These are phyloP conservation scores for Cottus gobio DNA, from an alignment of 2,113 vertebrate genomes.

Conservation along the genomic window DNA sequence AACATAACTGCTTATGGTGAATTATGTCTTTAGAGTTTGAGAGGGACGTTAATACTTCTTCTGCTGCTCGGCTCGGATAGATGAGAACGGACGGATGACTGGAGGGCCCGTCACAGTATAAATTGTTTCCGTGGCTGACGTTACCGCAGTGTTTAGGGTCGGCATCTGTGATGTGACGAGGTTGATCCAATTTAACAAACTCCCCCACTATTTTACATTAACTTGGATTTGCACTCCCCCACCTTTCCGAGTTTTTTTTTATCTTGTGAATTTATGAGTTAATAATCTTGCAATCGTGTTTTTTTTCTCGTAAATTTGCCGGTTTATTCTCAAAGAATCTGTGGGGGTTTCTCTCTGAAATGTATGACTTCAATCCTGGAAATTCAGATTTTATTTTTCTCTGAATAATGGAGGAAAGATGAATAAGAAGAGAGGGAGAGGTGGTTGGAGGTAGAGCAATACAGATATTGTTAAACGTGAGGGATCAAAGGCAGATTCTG, in stretches of 20 bases:
- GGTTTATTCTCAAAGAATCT: too few species aligned
- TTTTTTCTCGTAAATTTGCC: too few species aligned
- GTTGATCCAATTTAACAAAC: background rate
- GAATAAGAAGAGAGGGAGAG: background rate
- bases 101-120: background rate
- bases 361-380: too few species aligned
- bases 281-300: too few species aligned
- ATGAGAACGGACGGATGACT: background rate
- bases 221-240: too few species aligned
- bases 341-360: too few species aligned
- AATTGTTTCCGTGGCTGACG: background rate
- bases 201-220: too few species aligned
- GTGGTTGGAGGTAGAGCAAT: background rate
- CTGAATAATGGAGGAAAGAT: background rate
- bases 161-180: background rate
- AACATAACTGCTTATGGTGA: background rate
- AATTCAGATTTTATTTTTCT: too few species aligned
- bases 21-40: background rate
- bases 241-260: too few species aligned
- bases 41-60: background rate
- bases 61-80: too few species aligned
- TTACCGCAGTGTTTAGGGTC: background rate
- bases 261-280: too few species aligned
- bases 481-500: constrained; percentile 1
- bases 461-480: background rate